phyloP scores from a whole-genome alignment of 2,113 vertebrate genomes.

The Nesoenas mayeri region DNA sequence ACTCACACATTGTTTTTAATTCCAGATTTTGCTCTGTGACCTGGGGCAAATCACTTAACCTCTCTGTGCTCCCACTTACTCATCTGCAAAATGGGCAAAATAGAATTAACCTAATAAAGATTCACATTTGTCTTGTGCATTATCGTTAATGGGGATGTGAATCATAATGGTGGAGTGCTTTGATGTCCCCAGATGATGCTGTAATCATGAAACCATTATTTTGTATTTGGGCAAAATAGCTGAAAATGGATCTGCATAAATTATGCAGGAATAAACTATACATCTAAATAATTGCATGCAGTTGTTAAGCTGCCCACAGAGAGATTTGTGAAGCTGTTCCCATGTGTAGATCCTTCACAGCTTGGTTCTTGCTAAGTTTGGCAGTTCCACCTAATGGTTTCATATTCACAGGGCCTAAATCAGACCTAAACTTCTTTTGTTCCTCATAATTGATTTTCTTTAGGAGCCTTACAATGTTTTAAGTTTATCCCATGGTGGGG shows the following conservation, averaged over 20 bases:
- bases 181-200: conserved; percentile 58
- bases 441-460: conserved; percentile 1
- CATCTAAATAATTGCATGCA: conserved; percentile 47
- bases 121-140: conserved; percentile 61
- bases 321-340: conserved; percentile 8
- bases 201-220: conserved; percentile 64
- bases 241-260: conserved; percentile 62
- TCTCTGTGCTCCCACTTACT: conserved; percentile 59
- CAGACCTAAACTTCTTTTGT: not conserved
- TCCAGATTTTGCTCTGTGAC: conserved; percentile 45
- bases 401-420: not conserved
- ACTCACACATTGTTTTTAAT: conserved; percentile 38
- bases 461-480: not conserved
- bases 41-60: conserved; percentile 63
- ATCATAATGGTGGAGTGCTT: conserved; percentile 59
- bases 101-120: conserved; percentile 64
- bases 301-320: conserved; percentile 45
- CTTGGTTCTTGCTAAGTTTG: conserved; percentile 5
- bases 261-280: conserved; percentile 58
- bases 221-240: conserved; percentile 50
- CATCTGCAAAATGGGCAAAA: conserved; percentile 58
- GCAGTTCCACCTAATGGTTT: not conserved
- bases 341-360: not conserved
- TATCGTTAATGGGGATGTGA: conserved; percentile 63
- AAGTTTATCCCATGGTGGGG: not conserved